Base-by-base conservation (phyloP, 2,797 vertebrate genomes). In the Pseudotriccus pelzelni region DNA sequence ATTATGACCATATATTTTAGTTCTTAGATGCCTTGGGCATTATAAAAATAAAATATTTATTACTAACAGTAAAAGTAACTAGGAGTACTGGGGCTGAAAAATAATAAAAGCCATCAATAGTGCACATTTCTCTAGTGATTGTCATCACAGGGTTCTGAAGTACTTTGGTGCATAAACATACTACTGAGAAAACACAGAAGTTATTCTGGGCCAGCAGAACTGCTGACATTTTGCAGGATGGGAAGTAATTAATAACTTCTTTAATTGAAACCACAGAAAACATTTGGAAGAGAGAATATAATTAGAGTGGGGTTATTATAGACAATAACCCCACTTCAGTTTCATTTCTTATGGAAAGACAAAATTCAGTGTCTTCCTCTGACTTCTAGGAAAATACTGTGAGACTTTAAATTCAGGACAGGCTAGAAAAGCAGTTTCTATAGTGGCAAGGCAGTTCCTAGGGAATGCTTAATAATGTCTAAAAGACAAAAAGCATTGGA, bases 231-330 rank as follows among this genome's bases (percentile, higher is more conserved):
- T 92, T 89, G 80, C 85, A 87, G 41, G 50, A 75, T 24, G 32
- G 77, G 52, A 96, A 87, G n/a, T 94, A 90, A 96, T 97, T 96
- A 94, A 96, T 96, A 96, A 93, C 66, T 91, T 76, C 47, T 93
- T 89, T 93, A 94, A 96, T 68, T 96, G 92, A 94, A 96, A 96
- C 62, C 74, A 43, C 62, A 77, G 89, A 72, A 93, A 95, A 67
- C 41, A 56, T 85, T 91, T 78, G 66, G 69, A 92, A 93, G 30
- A 73, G 24, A 72, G 43, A 89, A 87, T 81, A 90, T 81, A 94
- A 96, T 96, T 52, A 30, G 50, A 16, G 17, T 30, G 50, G 17
- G 28, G 28, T 28, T 50, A 28, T 52, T 30, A 52, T 19, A 19
- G 17, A 30, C 10, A 52, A 30, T 52, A 88, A 72, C 27, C 16